phyloP scores from a whole-genome alignment of 2,888 invertebrate genomes.

The Phragmatobia fuliginosa region DNA sequence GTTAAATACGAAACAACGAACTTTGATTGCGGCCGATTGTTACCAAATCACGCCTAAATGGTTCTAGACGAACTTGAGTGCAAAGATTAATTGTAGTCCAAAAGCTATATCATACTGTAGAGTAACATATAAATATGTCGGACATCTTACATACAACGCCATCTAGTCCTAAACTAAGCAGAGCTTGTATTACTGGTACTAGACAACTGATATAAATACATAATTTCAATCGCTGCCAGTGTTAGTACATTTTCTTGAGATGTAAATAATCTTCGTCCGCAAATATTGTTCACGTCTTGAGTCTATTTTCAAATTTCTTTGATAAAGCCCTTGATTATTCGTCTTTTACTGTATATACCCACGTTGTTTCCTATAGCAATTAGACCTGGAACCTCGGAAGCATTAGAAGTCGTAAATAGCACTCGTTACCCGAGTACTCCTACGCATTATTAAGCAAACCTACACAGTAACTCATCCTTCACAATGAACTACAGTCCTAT shows the following conservation, averaged over 20 bases:
- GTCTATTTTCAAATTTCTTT: background rate
- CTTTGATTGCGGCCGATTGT: too few species aligned
- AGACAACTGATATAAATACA: too few species aligned
- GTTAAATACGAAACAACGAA: too few species aligned
- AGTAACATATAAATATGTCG: too few species aligned
- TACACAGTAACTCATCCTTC: constrained; percentile 10
- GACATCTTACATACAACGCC: too few species aligned
- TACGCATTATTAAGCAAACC: constrained; percentile 10
- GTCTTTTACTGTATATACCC: background rate
- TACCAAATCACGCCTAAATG: too few species aligned
- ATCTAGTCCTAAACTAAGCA: too few species aligned
- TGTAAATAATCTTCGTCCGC: background rate
- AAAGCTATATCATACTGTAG: too few species aligned
- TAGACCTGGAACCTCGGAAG: background rate
- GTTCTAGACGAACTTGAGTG: too few species aligned
- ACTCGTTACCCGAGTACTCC: constrained; percentile 15
- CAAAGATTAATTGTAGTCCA: too few species aligned
- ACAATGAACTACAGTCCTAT: background rate
- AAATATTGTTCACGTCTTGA: background rate
- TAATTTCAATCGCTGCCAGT: background rate
- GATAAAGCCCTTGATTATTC: background rate
- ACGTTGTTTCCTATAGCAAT: background rate
- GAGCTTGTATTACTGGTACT: too few species aligned
- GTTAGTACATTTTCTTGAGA: background rate
- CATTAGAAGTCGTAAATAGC: constrained; percentile 17